Percentiles rank a stretch among this genome's conserved stretches.
These are phyloP conservation scores for Ispidina picta DNA, from an alignment of 2,797 vertebrate species.

Conservation along the genomic window DNA sequence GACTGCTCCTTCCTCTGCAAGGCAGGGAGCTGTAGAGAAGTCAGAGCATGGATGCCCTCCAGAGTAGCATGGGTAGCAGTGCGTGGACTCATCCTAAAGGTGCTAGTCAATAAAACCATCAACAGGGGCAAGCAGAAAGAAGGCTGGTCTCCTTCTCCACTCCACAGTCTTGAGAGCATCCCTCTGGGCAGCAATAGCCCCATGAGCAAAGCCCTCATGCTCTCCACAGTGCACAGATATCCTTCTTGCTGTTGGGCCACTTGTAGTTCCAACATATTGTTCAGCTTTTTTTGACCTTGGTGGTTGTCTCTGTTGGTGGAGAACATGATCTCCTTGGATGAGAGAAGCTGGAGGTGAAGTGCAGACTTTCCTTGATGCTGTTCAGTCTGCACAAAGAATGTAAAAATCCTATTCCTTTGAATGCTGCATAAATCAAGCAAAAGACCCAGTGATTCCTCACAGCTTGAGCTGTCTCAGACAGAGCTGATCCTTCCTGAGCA, in stretches of 20 bases:
- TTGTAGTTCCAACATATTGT: not conserved
- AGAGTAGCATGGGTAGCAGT: not conserved
- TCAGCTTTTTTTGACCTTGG: not conserved
- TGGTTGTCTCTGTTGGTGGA: not conserved
- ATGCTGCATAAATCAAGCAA: not conserved
- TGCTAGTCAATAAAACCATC: not conserved
- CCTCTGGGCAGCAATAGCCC: not conserved
- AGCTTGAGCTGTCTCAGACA: not conserved
- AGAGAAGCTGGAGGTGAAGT: not conserved
- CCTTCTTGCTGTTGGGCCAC: not conserved
- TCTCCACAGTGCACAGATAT: fast-evolving
- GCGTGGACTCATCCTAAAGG: not conserved
- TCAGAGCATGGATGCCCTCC: not conserved
- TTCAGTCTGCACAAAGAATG: not conserved
- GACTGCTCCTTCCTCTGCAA: not conserved
- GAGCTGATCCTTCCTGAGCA: not conserved
- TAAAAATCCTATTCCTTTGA: not conserved
- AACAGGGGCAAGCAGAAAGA: not conserved
- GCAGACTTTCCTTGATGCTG: not conserved
- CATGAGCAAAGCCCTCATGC: not conserved
- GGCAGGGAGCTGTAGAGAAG: not conserved
- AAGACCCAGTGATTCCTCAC: not conserved
- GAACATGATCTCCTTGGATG: not conserved
- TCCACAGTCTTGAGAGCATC: not conserved
- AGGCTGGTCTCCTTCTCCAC: not conserved